Percentiles rank a stretch among this genome's conserved stretches.
These are phyloP conservation scores for Acipenser ruthenus DNA, from an alignment of 2,797 vertebrate genomes.

Conservation along the genomic window DNA sequence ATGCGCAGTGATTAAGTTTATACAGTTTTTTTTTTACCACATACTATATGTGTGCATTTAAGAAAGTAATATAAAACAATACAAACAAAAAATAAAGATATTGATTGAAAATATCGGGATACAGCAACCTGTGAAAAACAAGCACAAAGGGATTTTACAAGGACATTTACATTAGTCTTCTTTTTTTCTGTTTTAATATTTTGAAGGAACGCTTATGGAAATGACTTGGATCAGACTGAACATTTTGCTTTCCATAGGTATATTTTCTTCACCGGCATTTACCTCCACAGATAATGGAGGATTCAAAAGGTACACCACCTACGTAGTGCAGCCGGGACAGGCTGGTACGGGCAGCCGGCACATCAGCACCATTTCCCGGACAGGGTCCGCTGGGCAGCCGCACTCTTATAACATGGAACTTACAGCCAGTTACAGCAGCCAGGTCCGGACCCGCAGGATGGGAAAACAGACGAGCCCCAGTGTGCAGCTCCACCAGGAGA, in stretches of 20 bases:
- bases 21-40: too few relatives aligned
- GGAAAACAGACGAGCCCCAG: constrained; percentile 51
- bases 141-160: too few relatives aligned
- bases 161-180: too few relatives aligned
- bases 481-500: constrained; percentile 50
- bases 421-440: constrained; percentile 43
- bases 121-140: too few relatives aligned
- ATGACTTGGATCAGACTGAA: constrained; percentile 68
- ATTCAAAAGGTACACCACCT: constrained; percentile 64
- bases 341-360: constrained; percentile 45
- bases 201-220: constrained; percentile 31
- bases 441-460: constrained; percentile 75
- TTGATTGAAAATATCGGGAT: too few relatives aligned
- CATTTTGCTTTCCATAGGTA: constrained; percentile 52
- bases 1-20: too few relatives aligned
- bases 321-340: constrained; percentile 71
- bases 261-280: constrained; percentile 46
- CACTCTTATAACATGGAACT: constrained; percentile 67
- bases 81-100: too few relatives aligned
- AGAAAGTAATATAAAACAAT: too few relatives aligned
- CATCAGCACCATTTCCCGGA: constrained; percentile 53
- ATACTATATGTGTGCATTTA: too few relatives aligned
- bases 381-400: constrained; percentile 43
- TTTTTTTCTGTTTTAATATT: too few relatives aligned
- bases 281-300: constrained; percentile 56